Evolutionary conservation across 2,113 vertebrate species (phyloP).

Genomic region (Equus quagga): DNA sequence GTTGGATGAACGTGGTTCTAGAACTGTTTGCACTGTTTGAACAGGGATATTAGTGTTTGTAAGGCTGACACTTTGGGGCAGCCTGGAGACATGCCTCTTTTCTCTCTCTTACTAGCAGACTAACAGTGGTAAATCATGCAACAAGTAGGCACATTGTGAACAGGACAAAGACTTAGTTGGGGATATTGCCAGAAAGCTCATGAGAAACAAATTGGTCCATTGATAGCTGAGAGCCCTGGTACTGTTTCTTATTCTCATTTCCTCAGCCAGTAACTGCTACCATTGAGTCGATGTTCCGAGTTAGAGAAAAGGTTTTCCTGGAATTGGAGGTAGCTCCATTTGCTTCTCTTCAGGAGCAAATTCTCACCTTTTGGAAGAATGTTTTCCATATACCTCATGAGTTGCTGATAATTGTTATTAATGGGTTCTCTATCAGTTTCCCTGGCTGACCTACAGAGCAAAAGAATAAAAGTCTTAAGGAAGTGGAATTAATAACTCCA

Average conservation of each 20-base stretch:
- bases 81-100: background rate
- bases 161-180: background rate
- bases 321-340: constrained; percentile 60
- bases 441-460: constrained; percentile 69
- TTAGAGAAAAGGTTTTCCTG: constrained; percentile 29
- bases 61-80: background rate
- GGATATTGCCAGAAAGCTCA: background rate
- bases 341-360: constrained; percentile 59
- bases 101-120: background rate
- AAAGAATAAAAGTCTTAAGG: constrained; percentile 82
- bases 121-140: background rate
- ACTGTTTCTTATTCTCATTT: constrained; percentile 23
- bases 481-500: constrained; percentile 84
- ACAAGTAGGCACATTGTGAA: background rate
- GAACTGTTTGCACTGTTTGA: background rate
- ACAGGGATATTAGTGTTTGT: background rate
- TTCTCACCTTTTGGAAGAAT: constrained; percentile 55
- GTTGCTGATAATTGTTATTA: constrained; percentile 84
- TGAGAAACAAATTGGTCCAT: constrained; percentile 16
- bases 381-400: constrained; percentile 34
- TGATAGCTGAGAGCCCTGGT: background rate
- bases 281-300: constrained; percentile 43
- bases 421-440: constrained; percentile 71
- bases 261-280: background rate
- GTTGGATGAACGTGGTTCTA: background rate